Percentiles rank a stretch among this genome's conserved stretches.
These are phyloP conservation scores for Sitta carolinensis DNA, from an alignment of 2,797 vertebrate species.

Conservation along the genomic window DNA sequence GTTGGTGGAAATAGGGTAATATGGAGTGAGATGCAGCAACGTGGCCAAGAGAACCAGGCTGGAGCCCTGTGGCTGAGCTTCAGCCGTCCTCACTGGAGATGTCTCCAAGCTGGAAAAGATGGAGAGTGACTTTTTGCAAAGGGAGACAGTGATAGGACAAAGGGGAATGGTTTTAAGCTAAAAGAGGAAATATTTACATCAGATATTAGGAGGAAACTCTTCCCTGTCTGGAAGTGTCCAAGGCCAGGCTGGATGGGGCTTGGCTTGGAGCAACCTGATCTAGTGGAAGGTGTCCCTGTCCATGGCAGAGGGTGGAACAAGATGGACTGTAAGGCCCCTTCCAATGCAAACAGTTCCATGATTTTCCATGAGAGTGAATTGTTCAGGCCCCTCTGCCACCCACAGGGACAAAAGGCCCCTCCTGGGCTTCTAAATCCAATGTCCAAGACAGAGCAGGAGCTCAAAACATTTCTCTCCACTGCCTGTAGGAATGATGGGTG, in stretches of 20 bases:
- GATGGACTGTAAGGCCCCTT: not conserved
- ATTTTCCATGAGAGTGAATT: not conserved
- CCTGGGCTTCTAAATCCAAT: not conserved
- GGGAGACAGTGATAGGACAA: not conserved
- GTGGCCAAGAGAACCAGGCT: not conserved
- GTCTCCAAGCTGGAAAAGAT: not conserved
- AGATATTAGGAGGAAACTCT: not conserved
- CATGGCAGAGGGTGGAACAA: not conserved
- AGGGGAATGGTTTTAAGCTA: not conserved
- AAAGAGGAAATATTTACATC: not conserved
- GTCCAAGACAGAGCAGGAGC: not conserved
- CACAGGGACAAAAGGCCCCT: not conserved
- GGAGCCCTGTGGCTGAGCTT: not conserved
- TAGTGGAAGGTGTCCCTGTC: not conserved
- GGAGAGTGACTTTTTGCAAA: not conserved
- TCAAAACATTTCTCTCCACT: not conserved
- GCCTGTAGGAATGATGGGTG: not conserved
- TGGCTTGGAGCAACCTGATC: not conserved
- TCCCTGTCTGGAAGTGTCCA: not conserved
- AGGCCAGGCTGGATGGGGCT: accelerated
- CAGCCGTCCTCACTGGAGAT: not conserved
- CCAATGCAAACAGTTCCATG: not conserved
- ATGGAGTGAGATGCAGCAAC: accelerated
- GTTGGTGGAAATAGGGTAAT: not conserved
- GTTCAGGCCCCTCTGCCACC: not conserved